Conservation (phyloP, 1,140 invertebrate genomes). For the Macrotrachela quadricornifera region DNA sequence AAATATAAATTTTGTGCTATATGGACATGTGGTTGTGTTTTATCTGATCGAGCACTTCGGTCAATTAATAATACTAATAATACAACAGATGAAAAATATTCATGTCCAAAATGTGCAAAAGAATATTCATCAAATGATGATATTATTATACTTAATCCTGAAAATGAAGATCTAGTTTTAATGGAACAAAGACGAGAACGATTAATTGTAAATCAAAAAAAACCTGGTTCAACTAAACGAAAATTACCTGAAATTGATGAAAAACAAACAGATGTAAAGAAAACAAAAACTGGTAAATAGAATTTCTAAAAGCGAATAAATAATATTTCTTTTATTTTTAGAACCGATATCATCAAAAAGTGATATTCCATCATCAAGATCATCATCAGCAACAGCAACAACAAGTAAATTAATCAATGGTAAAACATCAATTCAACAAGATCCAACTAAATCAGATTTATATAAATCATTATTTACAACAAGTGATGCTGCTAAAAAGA, state of each 20-base stretch:
- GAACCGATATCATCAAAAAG: too few relatives aligned
- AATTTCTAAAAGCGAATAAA: too few relatives aligned
- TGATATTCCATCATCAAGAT: not conserved
- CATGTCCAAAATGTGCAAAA: conserved; percentile 46
- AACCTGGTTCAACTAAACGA: not conserved
- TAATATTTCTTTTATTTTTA: too few relatives aligned
- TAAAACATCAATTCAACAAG: conserved; percentile 36
- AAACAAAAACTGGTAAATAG: conserved; percentile 31
- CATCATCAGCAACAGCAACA: too few relatives aligned
- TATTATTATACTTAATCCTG: conserved; percentile 46
- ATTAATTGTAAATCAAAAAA: conserved; percentile 35
- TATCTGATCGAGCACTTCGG: conserved; percentile 78
- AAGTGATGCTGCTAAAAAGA: conserved; percentile 47
- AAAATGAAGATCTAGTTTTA: conserved; percentile 17
- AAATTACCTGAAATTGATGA: not conserved
- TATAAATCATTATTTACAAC: conserved; percentile 85
- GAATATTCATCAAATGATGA: conserved; percentile 47
- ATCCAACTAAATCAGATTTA: conserved; percentile 65
- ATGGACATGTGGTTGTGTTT: conserved; percentile 83
- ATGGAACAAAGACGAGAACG: conserved; percentile 40
- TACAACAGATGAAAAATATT: conserved; percentile 39
- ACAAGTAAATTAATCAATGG: not conserved
- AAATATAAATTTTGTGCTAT: conserved; percentile 70
- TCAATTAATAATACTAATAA: conserved; percentile 45
- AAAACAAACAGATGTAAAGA: conserved; percentile 10